Conservation (phyloP, 2,113 vertebrate species). For the Acrocephalus kingi region DNA sequence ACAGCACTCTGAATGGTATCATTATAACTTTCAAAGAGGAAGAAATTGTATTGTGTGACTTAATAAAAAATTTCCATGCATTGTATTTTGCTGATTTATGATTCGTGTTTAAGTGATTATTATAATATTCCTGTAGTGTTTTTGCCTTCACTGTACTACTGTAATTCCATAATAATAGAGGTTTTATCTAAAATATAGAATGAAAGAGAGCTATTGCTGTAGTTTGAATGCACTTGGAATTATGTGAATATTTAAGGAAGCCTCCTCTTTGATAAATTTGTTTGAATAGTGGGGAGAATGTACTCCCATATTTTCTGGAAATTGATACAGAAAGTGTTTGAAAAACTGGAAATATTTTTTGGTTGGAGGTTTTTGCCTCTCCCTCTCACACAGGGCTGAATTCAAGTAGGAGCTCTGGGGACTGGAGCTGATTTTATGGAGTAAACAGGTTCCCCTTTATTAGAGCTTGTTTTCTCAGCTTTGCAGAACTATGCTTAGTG, state of each 20-base stretch:
- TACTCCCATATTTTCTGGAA: neutral
- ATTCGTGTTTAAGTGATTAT: neutral
- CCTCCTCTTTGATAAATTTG: neutral
- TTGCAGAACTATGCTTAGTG: constrained; percentile 1
- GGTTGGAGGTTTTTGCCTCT: neutral
- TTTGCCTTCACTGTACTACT: neutral
- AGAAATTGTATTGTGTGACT: neutral
- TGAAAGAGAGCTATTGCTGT: neutral
- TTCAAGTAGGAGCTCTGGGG: neutral
- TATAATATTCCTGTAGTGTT: neutral
- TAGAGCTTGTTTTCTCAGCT: neutral
- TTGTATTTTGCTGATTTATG: neutral
- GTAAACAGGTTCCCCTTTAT: neutral
- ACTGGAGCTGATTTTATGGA: neutral
- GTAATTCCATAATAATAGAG: neutral
- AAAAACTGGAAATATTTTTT: neutral
- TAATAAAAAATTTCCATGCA: neutral
- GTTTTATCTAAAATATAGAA: neutral
- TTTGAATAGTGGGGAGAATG: neutral
- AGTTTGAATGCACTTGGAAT: neutral
- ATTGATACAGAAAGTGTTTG: neutral
- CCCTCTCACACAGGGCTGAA: neutral
- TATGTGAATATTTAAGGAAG: neutral
- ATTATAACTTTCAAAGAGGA: neutral
- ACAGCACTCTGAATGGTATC: neutral